Evolutionary conservation across 1,140 invertebrate species (phyloP).

Genomic region (Macrobrachium rosenbergii): DNA sequence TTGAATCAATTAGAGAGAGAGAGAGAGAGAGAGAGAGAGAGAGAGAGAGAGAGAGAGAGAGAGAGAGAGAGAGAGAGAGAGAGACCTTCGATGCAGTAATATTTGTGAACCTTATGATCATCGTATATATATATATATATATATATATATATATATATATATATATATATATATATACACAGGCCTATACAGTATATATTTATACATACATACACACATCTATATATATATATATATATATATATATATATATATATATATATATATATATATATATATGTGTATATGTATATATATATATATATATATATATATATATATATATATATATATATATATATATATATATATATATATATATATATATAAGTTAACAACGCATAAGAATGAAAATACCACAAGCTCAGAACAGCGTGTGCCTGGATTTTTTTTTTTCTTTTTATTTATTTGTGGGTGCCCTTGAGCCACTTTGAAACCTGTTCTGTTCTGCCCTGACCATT

Average conservation of each 20-base stretch:
- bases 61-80: too few species aligned
- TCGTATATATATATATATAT: slow-evolving; percentile 8
- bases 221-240: slow-evolving; percentile 14
- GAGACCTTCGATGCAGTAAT: too few species aligned
- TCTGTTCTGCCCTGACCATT: too few species aligned
- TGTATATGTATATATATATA: not conserved
- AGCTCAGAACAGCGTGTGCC: too few species aligned
- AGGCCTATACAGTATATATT: not conserved
- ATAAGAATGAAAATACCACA: too few species aligned
- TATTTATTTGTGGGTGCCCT: too few species aligned
- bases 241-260: slow-evolving; percentile 9
- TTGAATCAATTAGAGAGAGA: too few species aligned
- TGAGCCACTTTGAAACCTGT: too few species aligned
- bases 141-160: not conserved
- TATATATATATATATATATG: not conserved
- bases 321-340: not conserved
- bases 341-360: not conserved
- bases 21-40: too few species aligned
- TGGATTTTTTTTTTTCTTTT: too few species aligned
- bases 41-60: too few species aligned
- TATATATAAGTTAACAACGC: not conserved
- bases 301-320: not conserved
- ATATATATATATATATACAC: slow-evolving; percentile 26
- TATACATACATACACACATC: not conserved
- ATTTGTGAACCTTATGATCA: not conserved